A percentile compares a stretch with the other conserved stretches of the same genome.
These are phyloP conservation scores for Ryuthela nishihirai DNA, from an alignment of 2,888 invertebrate species.

Conservation along the genomic window DNA sequence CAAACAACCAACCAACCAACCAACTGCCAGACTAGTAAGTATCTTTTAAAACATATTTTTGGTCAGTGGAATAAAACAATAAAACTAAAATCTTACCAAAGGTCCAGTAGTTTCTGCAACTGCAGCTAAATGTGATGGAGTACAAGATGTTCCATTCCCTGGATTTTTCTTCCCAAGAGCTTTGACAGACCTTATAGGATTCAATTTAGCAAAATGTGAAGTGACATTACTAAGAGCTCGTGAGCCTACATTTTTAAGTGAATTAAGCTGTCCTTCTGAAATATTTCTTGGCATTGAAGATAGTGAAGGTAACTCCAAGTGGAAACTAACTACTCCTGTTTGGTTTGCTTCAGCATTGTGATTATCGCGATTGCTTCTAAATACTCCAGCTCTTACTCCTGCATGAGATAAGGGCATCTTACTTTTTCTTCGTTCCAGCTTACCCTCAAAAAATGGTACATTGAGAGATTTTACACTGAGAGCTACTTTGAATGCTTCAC, in stretches of 20 bases:
- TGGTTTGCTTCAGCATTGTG: conserved; percentile 22
- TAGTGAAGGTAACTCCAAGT: conserved; percentile 42
- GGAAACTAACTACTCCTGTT: conserved; percentile 15
- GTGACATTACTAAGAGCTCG: conserved; percentile 74
- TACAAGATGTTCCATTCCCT: conserved; percentile 11
- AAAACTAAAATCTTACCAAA: conserved; percentile 9
- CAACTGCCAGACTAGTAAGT: no score
- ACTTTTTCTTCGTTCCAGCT: conserved; percentile 52
- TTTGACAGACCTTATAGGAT: conserved; percentile 56
- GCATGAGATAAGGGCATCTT: conserved; percentile 42
- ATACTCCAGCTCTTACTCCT: conserved; percentile 21
- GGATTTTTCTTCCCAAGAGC: conserved; percentile 18
- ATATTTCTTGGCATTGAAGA: conserved; percentile 63
- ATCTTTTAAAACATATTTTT: no score
- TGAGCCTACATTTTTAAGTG: conserved; percentile 59
- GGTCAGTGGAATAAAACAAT: not conserved
- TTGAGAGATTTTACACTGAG: conserved; percentile 63
- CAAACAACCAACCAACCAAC: no score
- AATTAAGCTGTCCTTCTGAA: conserved; percentile 81
- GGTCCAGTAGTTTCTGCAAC: conserved; percentile 26
- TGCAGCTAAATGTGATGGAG: conserved; percentile 21
- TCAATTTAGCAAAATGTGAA: conserved; percentile 79
- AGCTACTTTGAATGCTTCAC: conserved; percentile 76
- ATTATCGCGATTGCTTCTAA: conserved; percentile 21
- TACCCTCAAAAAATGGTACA: conserved; percentile 64